These are phyloP conservation scores for Eulithis testata DNA, from an alignment of 2,888 invertebrate genomes.

Conservation along the genomic window DNA sequence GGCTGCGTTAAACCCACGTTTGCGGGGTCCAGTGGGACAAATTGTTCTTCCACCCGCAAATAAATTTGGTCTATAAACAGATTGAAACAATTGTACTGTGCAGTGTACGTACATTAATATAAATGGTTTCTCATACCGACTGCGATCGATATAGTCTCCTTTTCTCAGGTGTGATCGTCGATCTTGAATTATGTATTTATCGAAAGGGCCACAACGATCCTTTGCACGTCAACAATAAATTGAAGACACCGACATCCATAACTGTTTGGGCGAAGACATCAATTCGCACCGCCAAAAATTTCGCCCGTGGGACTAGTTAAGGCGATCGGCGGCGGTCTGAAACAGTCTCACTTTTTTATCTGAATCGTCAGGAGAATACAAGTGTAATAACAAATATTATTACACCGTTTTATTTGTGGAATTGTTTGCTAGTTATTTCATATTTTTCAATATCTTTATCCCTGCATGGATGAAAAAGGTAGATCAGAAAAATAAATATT, in stretches of 20 bases:
- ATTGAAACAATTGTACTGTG: conserved; percentile 35
- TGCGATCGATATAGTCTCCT: conserved; percentile 12
- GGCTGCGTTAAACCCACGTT: conserved; percentile 45
- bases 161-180: conserved; percentile 22
- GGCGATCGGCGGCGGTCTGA: conserved; percentile 42
- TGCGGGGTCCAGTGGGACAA: conserved; percentile 45
- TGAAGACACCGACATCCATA: conserved; percentile 47
- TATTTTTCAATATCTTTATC: conserved; percentile 15
- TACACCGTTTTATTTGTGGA: conserved; percentile 10
- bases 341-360: conserved; percentile 36
- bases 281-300: conserved; percentile 50
- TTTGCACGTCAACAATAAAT: conserved; percentile 50
- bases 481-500: conserved; percentile 46
- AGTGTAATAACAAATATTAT: conserved; percentile 17
- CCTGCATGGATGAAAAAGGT: conserved; percentile 29
- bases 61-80: conserved; percentile 43
- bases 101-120: conserved; percentile 12
- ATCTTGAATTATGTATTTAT: conserved; percentile 43
- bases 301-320: conserved; percentile 48
- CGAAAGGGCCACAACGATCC: conserved; percentile 39
- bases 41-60: conserved; percentile 51
- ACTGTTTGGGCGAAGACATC: conserved; percentile 44
- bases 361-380: conserved; percentile 28
- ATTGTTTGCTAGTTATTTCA: conserved; percentile 4
- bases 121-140: neutral